Evolutionary conservation across 2,113 vertebrate species (phyloP).

Genomic region (Siniperca knerii): DNA sequence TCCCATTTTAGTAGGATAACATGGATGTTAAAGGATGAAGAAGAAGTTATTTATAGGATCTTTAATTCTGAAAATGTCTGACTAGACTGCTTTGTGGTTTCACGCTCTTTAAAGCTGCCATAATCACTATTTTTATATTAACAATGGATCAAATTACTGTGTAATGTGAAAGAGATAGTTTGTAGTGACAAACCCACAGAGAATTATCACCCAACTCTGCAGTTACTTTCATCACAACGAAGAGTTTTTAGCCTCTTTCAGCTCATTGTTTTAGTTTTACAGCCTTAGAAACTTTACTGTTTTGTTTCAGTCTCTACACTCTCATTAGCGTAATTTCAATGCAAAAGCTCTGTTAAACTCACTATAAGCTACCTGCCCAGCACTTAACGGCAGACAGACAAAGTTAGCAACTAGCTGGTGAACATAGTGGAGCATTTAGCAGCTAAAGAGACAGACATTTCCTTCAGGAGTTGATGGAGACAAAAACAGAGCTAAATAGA

Average conservation of each 20-base stretch:
- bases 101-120: background rate
- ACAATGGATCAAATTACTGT: background rate
- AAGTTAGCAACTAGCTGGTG: background rate
- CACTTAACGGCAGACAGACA: background rate
- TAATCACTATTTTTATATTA: background rate
- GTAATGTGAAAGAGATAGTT: background rate
- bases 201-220: background rate
- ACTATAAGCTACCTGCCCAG: background rate
- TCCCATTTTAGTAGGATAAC: background rate
- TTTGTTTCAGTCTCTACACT: background rate
- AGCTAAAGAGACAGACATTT: background rate
- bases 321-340: background rate
- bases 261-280: background rate
- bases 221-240: background rate
- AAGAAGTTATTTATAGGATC: background rate
- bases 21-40: background rate
- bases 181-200: background rate
- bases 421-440: background rate
- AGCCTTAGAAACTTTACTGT: background rate
- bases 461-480: background rate
- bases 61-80: background rate
- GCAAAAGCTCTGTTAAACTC: background rate
- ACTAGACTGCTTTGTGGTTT: conserved; percentile 1
- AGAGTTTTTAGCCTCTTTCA: background rate
- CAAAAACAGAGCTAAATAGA: background rate